phyloP scores from a whole-genome alignment of 2,113 vertebrate genomes.

The Neolamprologus hecqui region DNA sequence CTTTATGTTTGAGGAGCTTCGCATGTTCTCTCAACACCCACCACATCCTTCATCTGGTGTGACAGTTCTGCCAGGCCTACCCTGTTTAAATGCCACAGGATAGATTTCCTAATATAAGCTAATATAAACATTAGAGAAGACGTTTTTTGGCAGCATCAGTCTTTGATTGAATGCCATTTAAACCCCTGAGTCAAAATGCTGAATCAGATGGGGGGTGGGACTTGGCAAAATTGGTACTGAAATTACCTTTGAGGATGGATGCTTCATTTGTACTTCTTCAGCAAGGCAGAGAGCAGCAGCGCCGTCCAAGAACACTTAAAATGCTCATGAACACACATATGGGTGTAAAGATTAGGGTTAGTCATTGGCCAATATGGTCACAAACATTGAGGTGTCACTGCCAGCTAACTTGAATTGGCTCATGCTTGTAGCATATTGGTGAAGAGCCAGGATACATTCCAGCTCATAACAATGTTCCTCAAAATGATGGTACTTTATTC shows the following conservation, averaged over 20 bases:
- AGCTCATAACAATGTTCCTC: slow-evolving; percentile 23
- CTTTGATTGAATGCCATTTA: slow-evolving; percentile 51
- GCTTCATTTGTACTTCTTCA: slow-evolving; percentile 21
- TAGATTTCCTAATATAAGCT: slow-evolving; percentile 33
- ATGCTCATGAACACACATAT: not conserved
- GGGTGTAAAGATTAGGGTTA: not conserved
- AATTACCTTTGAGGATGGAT: slow-evolving; percentile 8
- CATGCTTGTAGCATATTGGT: slow-evolving; percentile 4
- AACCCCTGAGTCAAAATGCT: slow-evolving; percentile 8
- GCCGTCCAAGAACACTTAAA: not conserved
- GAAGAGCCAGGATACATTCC: slow-evolving; percentile 14
- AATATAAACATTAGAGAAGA: slow-evolving; percentile 38
- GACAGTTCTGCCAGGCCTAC: not conserved
- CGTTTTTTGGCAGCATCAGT: slow-evolving; percentile 16
- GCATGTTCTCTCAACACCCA: not conserved
- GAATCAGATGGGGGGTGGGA: slow-evolving; percentile 26
- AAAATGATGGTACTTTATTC: not conserved
- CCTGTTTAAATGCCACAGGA: slow-evolving; percentile 18
- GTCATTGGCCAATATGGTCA: not conserved
- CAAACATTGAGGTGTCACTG: not conserved
- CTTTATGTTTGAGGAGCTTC: not conserved
- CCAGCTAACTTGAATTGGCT: slow-evolving; percentile 28
- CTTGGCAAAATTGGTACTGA: slow-evolving; percentile 27
- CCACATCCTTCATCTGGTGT: not conserved
- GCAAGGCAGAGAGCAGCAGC: not conserved